A percentile compares a stretch with the other conserved stretches of the same genome.
These are phyloP conservation scores for Sesia bembeciformis DNA, from an alignment of 2,888 invertebrate genomes.

Conservation along the genomic window DNA sequence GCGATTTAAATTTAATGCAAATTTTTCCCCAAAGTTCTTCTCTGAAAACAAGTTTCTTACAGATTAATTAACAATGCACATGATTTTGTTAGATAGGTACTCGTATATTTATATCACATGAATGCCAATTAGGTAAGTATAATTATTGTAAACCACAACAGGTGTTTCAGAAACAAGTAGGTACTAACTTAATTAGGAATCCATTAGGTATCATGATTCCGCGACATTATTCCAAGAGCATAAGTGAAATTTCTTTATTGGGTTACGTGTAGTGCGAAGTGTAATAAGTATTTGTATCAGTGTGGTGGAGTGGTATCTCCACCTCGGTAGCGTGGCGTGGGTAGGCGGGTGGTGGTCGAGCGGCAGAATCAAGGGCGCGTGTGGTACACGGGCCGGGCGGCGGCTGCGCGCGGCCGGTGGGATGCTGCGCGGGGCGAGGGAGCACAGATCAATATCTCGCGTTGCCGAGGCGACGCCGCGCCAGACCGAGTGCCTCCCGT, in stretches of 20 bases:
- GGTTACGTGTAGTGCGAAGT: conserved; percentile 65
- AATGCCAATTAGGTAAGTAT: not conserved
- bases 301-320: conserved; percentile 15
- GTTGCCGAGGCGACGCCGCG: conserved; percentile 77
- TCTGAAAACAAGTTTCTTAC: no score
- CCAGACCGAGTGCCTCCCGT: conserved; percentile 78
- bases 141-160: not conserved
- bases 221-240: conserved; percentile 27
- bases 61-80: no score
- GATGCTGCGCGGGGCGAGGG: conserved; percentile 58
- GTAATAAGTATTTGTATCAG: conserved; percentile 61
- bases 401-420: conserved; percentile 48
- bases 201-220: not conserved
- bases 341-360: conserved; percentile 39
- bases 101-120: not conserved
- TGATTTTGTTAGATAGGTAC: not conserved
- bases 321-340: conserved; percentile 24
- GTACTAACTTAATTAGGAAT: not conserved
- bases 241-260: conserved; percentile 62
- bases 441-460: conserved; percentile 69
- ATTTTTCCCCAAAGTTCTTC: no score
- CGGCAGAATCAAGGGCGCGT: conserved; percentile 52
- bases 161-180: no score
- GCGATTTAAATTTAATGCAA: no score
- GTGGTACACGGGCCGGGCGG: conserved; percentile 16